Base-by-base conservation (phyloP, 2,888 invertebrate genomes). In the Balanococcus diminutus region DNA sequence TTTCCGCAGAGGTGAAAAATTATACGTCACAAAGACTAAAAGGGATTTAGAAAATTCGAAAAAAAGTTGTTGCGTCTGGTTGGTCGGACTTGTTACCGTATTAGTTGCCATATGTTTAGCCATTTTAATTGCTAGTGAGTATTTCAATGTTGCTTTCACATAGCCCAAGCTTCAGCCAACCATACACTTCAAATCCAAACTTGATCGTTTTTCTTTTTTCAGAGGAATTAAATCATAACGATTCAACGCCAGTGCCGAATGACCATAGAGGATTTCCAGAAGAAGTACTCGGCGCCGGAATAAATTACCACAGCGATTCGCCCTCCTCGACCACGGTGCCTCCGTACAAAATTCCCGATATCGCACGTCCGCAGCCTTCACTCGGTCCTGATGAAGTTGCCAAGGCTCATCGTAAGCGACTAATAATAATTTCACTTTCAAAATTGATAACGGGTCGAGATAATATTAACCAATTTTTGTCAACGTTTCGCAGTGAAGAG, bases 11-110 rank as follows among this genome's bases (percentile, higher is more conserved):
- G 95, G 95, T 86, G 95, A 95, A 90, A 95, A 95, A 89, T 90
- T 95, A 86, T 95, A 95, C 89, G 94, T 95, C 87, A 95, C 95
- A 16, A 94, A 94, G 89, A 95, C 95, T 90, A 95, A 95, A 89
- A 91, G 88, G 36, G 87, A 88, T 86, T 86, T 87, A 82, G 87
- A 87, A 46, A 87, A 87, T 46, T 88, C 88, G 22, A 88, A 88
- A 81, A 88, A 88, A 82, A 88, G 88, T 89, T 91, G 92, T 88
- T 89, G 92, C 28, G 94, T 94, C 89, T 95, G 95, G 94, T 92
- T 93, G 36, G 91, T 94, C 86, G 92, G 94, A 87, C 91, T 93
- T 56, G 91, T 93, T 31, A 91, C 94, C 82, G 91, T 94, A 25
- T 92, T 93, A 19, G 92, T 93, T 61, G 92, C 93, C 32, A 91